Evolutionary conservation across 1,140 invertebrate species (phyloP), one percentile per base, ranked within the genome.

Genomic region (Venturia canescens): DNA sequence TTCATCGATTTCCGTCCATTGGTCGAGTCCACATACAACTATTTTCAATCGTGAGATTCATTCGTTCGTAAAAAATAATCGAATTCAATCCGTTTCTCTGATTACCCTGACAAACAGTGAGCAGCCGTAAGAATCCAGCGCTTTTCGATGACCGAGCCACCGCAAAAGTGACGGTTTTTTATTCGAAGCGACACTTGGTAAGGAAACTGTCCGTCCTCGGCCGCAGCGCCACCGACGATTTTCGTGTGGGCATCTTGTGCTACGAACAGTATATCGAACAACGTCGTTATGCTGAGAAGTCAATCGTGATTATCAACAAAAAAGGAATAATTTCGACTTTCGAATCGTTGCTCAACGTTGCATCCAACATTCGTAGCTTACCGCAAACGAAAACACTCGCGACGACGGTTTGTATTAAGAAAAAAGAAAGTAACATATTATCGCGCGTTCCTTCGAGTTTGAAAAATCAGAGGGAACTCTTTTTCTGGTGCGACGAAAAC

Each of bases 91-190:
- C 7, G 38, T 11, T 1, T 44, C 13, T 44, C 3, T 44, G 27
- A 66, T 77, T 71, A 86, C 84, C 81, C 84, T 31, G 72, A 67
- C 23, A 92, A 84, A 82, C 91, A 92, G 80, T 92, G 91, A 27
- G 90, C 91, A 5, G 91, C 90, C 3, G 90, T 92, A 1, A 92
- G 75, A 27, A 91, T 88, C 84, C 87, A 91, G 78, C 86, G 82
- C 18, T 85, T 79, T 44, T 89, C 88, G 18, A 92, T 86, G 16
- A 92, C 84, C 21, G 91, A 89, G 48, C 90, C 91, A 21, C 90
- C 91, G 81, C 91, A 92, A 44, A 82, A 83, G 44, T 83, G 82
- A n/a, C 16, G 81, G 18, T 71, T 72, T 9, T 82, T 38, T 15
- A 66, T 23, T 23, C 82, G 16, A 23, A 84, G 34, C 3, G 87